Conservation (phyloP, 1,140 invertebrate genomes). For the Atopsyche davidsoni region DNA sequence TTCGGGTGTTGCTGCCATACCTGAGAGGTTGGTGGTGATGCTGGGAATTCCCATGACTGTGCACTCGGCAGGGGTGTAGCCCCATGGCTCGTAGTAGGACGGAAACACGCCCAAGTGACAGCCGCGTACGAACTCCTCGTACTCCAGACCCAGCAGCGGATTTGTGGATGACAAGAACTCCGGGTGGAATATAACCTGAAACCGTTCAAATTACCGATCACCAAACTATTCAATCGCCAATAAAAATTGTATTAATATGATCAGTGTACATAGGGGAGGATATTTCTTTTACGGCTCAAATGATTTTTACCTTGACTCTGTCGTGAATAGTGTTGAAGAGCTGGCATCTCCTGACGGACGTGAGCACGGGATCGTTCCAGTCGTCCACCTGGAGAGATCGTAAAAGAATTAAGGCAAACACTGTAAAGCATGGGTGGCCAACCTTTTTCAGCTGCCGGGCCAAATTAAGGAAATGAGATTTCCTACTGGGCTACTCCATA, state of each 20-base stretch:
- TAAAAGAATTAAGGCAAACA: too few relatives aligned
- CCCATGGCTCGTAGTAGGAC: constrained; percentile 99
- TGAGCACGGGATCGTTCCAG: constrained; percentile 86
- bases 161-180: constrained; percentile 98
- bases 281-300: too few relatives aligned
- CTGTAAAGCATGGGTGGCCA: too few relatives aligned
- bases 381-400: constrained; percentile 62
- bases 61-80: constrained; percentile 98
- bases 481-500: too few relatives aligned
- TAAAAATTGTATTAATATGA: too few relatives aligned
- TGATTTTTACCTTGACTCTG: constrained; percentile 83
- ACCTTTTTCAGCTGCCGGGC: too few relatives aligned
- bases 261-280: too few relatives aligned
- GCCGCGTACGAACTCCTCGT: constrained; percentile 98
- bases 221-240: too few relatives aligned
- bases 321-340: constrained; percentile 93
- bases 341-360: constrained; percentile 81
- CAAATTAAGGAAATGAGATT: too few relatives aligned
- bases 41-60: constrained; percentile 99
- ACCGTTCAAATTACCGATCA: too few relatives aligned
- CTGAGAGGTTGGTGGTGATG: constrained; percentile 94
- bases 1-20: constrained; percentile 36
- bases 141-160: constrained; percentile 96
- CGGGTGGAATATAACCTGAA: constrained; percentile 94
- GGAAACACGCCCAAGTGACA: constrained; percentile 99